Base-by-base conservation (phyloP, 2,888 invertebrate genomes). In the Mesoligia furuncula region DNA sequence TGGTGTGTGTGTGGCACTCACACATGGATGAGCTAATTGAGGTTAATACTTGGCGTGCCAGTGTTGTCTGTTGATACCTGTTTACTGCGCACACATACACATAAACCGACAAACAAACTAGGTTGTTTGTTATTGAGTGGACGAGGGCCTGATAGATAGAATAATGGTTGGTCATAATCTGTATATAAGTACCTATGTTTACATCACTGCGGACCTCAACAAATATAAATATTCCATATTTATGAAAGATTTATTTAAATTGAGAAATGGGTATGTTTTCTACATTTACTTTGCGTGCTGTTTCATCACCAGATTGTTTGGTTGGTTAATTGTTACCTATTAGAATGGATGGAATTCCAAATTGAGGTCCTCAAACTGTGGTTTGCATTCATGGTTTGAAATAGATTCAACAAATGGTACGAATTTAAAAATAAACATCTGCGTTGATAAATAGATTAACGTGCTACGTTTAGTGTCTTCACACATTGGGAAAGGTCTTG, bases 21-120 rank as follows among this genome's bases (percentile, higher is more conserved):
- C 89, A 89, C 89, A 88, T 68, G 42, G 75, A 42, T 54, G 62
- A 67, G 70, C 75, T 90, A 88, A 92, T 91, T 92, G 92, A 90
- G 92, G 92, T 92, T 93, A 92, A 90, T 87, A 87, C 83, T 87
- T 81, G 74, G 83, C 75, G 82, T 72, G 77, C 73, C 45, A 79
- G 84, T 83, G 65, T 66, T 82, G 79, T 81, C 82, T 89, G 83
- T 86, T 79, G 64, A 81, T 87, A 80, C 85, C 76, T 84, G 83
- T 85, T 85, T 85, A 78, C 85, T 81, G 51, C 57, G 48, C 67
- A 85, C 78, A 77, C 81, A 84, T 83, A 83, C 79, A 80, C 70
- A 84, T 67, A 70, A 57, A 67, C 83, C 80, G 83, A 89, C 85
- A 87, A 89, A 88, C 79, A 86, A 87, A 87, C 79, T 85, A 76